Base-by-base conservation (phyloP, 30 jellyfish, hydroid and myxozoan genomes). In the Chrysaora quinquecirrha region DNA sequence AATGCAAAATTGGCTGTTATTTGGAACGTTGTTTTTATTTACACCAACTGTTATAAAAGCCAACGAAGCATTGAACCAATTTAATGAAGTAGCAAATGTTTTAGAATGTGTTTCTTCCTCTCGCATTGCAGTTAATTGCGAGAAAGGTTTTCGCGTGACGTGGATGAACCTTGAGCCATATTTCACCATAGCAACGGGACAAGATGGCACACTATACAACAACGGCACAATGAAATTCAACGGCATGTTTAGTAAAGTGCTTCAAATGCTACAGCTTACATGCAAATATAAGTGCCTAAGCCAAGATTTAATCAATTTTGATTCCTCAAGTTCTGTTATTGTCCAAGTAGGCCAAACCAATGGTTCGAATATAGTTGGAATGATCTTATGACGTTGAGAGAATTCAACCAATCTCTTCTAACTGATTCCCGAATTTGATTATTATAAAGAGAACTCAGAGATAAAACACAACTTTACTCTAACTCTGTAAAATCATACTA, bases 111-210 rank as follows among this genome's bases (percentile, higher is more conserved):
- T 66, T 0, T 43, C 78, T 14, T 2, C 68, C 2, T 29, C 61
- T 66, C 28, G 61, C 28, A 66, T 66, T 10, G 54, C 49, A 0
- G 60, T 66, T 14, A 66, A 66, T 25, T 66, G 78, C 63, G 78
- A 31, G 60, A 66, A 30, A 14, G 27, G 61, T 1, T 66, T 11
- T 43, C 78, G 78, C 30, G 58, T 66, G 19, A 29, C 60, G 3
- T 71, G 83, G 83, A 38, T 71, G 30, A 49, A 48, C 69, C 24
- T 47, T 33, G 48, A 43, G 21, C 83, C 83, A 20, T 71, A 71
- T 29, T 71, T 71, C 83, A 33, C 83, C 71, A 21, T 7, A 64
- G 20, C 19, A 21, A 56, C 11, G 76, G 11, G 10, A 64, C 32
- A 4, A 34, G 23, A 27, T 11, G 25, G n/a, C 29, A 30, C 16